Base-by-base conservation (phyloP, 2,797 vertebrate species). In the Gymnopithys bicolor region DNA sequence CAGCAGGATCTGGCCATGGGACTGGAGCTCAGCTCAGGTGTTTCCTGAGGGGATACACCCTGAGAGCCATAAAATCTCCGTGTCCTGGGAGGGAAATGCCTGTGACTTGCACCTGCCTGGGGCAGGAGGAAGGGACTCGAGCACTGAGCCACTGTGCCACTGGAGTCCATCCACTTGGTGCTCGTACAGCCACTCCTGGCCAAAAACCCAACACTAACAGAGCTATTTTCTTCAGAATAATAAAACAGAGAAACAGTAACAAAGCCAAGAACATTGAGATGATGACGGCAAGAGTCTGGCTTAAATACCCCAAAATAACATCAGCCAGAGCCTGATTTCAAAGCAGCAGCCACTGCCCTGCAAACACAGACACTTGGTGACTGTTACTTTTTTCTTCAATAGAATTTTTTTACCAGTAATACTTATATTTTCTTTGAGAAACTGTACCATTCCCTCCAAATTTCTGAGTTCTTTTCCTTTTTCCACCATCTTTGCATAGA, bases 191-290 rank as follows among this genome's bases (percentile, higher is more conserved):
- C 28, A 0, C 19, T 59, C 63, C 32, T 5, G 37, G 84, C 76
- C 88, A 80, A 51, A 55, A 90, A 82, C 67, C 82, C 43, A 85
- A 55, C 58, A 43, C 37, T 52, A 37, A 48, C 62, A 75, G 81
- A 63, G 73, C 75, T 67, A 58, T 85, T 92, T 87, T 84, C 82
- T 93, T 80, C 79, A 69, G 89, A 91, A 85, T 87, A 93, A 92
- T 87, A 80, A 87, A 92, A 55, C 55, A 93, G 51, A 41, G 87
- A 66, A 95, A 71, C 39, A 51, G 78, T 52, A 93, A 89, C 92
- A 89, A 92, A 93, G 92, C 92, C 93, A 94, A 89, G 84, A 96
- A 95, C 55, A 33, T 3, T 59, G 81, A 89, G 64, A 84, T 53
- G n/a, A 84, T 91, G 89, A 76, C 91, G 85, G 93, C 35, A 63